Percentiles rank a stretch among this genome's conserved stretches.
Evolutionary conservation across 2,113 vertebrate species (phyloP).

Genomic region (Thamnophis sirtalis): DNA sequence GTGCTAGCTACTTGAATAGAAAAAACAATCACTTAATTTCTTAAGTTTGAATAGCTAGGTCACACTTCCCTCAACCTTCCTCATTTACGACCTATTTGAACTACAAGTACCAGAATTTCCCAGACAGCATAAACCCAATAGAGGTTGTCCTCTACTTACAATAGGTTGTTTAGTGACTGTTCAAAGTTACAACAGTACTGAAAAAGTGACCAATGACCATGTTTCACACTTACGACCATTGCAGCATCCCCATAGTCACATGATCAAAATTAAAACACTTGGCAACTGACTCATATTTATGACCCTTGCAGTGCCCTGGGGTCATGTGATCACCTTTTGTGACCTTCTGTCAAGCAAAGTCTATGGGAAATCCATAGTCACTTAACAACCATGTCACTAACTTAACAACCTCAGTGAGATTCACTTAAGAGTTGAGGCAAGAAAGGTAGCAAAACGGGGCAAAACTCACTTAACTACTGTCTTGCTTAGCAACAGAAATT

Average conservation of each 20-base stretch:
- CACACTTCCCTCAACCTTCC: background rate
- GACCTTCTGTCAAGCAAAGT: background rate
- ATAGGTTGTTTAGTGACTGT: background rate
- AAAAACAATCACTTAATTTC: slow-evolving; percentile 27
- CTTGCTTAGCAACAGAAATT: background rate
- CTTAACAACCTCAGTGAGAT: background rate
- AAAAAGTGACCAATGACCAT: background rate
- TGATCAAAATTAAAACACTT: background rate
- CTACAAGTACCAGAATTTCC: background rate
- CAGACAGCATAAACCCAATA: background rate
- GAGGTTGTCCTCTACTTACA: background rate
- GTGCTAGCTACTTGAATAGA: slow-evolving; percentile 4
- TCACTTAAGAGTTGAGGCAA: background rate
- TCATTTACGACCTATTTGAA: background rate
- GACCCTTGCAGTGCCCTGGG: background rate
- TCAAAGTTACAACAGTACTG: background rate
- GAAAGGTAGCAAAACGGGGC: background rate
- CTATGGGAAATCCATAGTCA: background rate
- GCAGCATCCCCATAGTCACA: background rate
- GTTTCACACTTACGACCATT: background rate
- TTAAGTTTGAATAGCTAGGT: background rate
- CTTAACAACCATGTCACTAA: background rate
- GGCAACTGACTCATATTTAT: background rate
- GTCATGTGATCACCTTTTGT: background rate
- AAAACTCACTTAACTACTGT: background rate